Base-by-base conservation (phyloP, 2,888 invertebrate species). In the Fragum sueziense region DNA sequence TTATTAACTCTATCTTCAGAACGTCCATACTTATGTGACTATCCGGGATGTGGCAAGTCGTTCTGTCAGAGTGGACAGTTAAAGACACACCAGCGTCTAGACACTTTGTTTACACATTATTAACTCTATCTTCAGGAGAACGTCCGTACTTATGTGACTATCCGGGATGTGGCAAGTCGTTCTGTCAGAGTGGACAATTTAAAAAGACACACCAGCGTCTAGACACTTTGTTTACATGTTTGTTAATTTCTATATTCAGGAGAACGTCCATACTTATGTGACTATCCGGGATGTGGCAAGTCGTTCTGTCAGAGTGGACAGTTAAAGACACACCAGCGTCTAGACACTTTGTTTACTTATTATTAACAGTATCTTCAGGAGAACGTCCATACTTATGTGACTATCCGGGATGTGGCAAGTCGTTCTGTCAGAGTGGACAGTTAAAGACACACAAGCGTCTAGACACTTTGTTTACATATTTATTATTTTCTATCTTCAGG, bases 41-140 rank as follows among this genome's bases (percentile, higher is more conserved):
- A 95, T 91, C 96, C 96, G 7, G 95, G 95, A 29, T 96, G 96
- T 89, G 94, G 95, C 0, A 94, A 95, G 89, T 95, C 95, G 33
- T 96, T 96, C 90, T 96, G 96, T 17, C 96, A 96, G 91, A 96
- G 96, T 78, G 96, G 96, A 0, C 96, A 96, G 88, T 91, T 96
- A 51, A 96, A 96, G 91, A 96, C 96, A 0, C 96, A 96, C 91
- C 96, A 96, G 89, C 93, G 96, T 83, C 93, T 96, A 1, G 96
- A 96, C 89, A 96, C 96, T 0, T n/a, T n/a, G n/a, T n/a, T n/a
- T n/a, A n/a, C n/a, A n/a, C n/a, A n/a, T n/a, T n/a, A n/a, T n/a
- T n/a, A n/a, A n/a, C n/a, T n/a, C n/a, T 11, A n/a, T 54, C 25
- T 93, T 57, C 89, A 96, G 96, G 96, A 51, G 96, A 96, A 92